Evolutionary conservation across 1,140 invertebrate genomes (phyloP).

Genomic region (Drosophila sp.): DNA sequence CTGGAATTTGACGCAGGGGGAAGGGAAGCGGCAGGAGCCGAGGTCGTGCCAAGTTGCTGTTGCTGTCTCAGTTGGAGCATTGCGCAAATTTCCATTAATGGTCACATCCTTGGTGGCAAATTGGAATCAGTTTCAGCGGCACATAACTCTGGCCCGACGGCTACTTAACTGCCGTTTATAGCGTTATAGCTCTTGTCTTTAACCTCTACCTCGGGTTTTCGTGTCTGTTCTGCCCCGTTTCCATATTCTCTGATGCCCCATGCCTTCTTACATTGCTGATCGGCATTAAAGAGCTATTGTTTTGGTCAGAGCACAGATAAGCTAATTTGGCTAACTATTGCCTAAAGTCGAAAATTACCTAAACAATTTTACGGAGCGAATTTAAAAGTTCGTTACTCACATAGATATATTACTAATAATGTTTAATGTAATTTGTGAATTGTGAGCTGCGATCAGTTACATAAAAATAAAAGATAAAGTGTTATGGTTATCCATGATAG

Average conservation of each 20-base stretch:
- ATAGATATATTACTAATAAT: too few species aligned
- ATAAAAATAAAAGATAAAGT: too few species aligned
- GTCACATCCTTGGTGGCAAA: slow-evolving; percentile 77
- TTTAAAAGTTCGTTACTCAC: too few species aligned
- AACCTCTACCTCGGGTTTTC: slow-evolving; percentile 22
- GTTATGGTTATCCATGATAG: too few species aligned
- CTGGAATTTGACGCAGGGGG: slow-evolving; percentile 26
- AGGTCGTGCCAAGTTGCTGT: slow-evolving; percentile 13
- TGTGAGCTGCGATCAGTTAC: too few species aligned
- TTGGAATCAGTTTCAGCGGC: slow-evolving; percentile 72
- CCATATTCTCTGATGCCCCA: background rate
- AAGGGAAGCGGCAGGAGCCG: background rate
- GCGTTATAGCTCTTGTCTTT: slow-evolving; percentile 38
- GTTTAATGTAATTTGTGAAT: too few species aligned
- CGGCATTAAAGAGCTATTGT: slow-evolving; percentile 32
- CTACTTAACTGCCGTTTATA: slow-evolving; percentile 76
- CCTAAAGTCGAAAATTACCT: slow-evolving; percentile 10
- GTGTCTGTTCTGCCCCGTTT: slow-evolving; percentile 1
- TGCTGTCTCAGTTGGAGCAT: slow-evolving; percentile 40
- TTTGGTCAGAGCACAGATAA: slow-evolving; percentile 9
- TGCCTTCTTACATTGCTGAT: background rate
- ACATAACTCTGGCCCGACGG: slow-evolving; percentile 66
- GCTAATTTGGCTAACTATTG: slow-evolving; percentile 35
- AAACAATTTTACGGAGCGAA: background rate
- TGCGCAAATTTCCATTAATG: slow-evolving; percentile 78